phyloP scores from a whole-genome alignment of 2,113 vertebrate species.

The Penelope pileata region DNA sequence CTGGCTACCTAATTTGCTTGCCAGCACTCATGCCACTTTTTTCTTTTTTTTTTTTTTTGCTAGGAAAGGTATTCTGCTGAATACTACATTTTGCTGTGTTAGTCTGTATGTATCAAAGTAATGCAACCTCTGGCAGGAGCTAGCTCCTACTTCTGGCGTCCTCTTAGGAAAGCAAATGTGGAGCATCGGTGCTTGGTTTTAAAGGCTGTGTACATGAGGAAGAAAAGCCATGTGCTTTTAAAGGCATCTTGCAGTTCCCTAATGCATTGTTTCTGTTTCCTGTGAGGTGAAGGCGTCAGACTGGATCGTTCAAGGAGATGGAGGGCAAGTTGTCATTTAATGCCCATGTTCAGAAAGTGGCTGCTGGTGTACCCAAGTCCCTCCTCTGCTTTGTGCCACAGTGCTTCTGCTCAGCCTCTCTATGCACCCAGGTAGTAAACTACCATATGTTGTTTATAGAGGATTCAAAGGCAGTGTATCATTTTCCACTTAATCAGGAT shows the following conservation, averaged over 20 bases:
- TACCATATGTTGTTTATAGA: constrained; percentile 51
- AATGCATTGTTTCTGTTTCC: background rate
- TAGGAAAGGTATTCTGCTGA: background rate
- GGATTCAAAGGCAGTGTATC: constrained; percentile 45
- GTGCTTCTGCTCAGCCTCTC: background rate
- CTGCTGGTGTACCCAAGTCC: background rate
- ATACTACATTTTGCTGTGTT: background rate
- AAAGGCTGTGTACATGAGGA: background rate
- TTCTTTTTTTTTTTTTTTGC: background rate
- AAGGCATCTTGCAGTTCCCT: background rate
- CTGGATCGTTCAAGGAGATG: background rate
- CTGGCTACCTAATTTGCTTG: background rate
- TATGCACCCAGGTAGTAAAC: constrained; percentile 31
- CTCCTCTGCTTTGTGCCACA: constrained; percentile 4
- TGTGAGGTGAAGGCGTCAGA: constrained; percentile 6
- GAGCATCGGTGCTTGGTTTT: background rate
- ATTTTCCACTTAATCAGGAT: constrained; percentile 64
- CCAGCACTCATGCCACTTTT: background rate
- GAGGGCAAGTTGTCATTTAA: background rate
- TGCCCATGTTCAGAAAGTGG: background rate
- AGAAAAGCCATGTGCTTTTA: background rate
- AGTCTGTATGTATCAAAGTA: background rate
- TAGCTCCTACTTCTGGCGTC: background rate
- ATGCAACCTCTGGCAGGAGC: background rate
- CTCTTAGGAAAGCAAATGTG: background rate